A percentile compares a stretch with the other conserved stretches of the same genome.
Conservation (phyloP, 2,797 vertebrate species). For the Silurus lanzhouensis region DNA sequence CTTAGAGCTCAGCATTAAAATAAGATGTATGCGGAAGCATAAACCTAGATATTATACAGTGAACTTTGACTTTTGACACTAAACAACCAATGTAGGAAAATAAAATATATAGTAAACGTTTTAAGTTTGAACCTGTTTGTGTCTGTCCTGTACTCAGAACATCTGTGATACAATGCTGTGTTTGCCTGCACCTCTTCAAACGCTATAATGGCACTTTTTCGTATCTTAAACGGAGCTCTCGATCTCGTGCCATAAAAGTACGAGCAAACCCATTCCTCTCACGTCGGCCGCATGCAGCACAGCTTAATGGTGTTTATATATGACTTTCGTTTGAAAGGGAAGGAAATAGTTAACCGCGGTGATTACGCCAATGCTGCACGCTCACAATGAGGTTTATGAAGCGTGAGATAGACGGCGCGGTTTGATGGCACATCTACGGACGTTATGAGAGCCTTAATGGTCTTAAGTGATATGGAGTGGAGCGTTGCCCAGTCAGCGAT, state of each 20-base stretch:
- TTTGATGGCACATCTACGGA: conserved; percentile 62
- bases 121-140: conserved; percentile 11
- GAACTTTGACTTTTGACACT: neutral
- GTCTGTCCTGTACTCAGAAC: conserved; percentile 10
- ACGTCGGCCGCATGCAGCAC: conserved; percentile 61
- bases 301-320: conserved; percentile 81
- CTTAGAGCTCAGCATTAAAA: neutral
- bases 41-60: neutral
- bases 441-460: conserved; percentile 62
- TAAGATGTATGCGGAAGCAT: neutral
- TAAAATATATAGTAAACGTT: neutral
- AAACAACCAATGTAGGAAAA: neutral
- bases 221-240: conserved; percentile 78
- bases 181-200: conserved; percentile 70
- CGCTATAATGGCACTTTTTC: conserved; percentile 71
- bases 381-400: conserved; percentile 71
- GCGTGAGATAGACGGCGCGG: conserved; percentile 67
- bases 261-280: conserved; percentile 71
- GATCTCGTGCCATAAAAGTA: conserved; percentile 73
- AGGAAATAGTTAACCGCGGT: conserved; percentile 74
- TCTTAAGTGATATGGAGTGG: conserved; percentile 60
- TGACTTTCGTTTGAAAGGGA: conserved; percentile 74
- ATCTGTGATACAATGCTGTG: conserved; percentile 53
- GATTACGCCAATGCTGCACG: conserved; percentile 61
- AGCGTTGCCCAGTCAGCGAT: conserved; percentile 41